Evolutionary conservation across 2,797 vertebrate genomes (phyloP).

Genomic region (Melopsittacus undulatus): DNA sequence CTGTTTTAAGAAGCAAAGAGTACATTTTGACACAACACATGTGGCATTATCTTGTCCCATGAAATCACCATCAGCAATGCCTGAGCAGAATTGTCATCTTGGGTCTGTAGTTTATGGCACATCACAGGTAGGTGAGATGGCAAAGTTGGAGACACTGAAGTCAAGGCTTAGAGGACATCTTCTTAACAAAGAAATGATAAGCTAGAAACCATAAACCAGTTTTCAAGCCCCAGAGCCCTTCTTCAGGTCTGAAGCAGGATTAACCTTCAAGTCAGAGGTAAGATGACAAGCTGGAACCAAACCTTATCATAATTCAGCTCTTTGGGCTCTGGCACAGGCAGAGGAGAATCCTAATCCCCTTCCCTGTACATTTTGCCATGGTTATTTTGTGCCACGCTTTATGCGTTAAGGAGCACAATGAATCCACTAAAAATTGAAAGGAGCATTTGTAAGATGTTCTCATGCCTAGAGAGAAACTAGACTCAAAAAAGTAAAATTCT

Average conservation of each 20-base stretch:
- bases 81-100: not conserved
- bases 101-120: not conserved
- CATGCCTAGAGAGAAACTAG: not conserved
- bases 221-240: not conserved
- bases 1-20: not conserved
- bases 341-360: not conserved
- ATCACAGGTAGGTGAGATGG: not conserved
- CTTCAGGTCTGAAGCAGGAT: not conserved
- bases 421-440: not conserved
- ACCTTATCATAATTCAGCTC: slow-evolving; percentile 4
- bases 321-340: not conserved
- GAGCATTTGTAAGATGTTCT: not conserved
- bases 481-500: not conserved
- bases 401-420: not conserved
- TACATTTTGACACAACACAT: not conserved
- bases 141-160: not conserved
- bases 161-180: not conserved
- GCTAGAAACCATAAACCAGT: not conserved
- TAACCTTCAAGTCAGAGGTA: not conserved
- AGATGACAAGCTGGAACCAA: slow-evolving; percentile 20
- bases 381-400: not conserved
- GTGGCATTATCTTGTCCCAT: not conserved
- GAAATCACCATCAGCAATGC: not conserved
- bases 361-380: not conserved
- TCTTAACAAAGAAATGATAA: not conserved